These are phyloP conservation scores for Drosophila repleta DNA, from an alignment of 1,140 invertebrate species.

Conservation along the genomic window DNA sequence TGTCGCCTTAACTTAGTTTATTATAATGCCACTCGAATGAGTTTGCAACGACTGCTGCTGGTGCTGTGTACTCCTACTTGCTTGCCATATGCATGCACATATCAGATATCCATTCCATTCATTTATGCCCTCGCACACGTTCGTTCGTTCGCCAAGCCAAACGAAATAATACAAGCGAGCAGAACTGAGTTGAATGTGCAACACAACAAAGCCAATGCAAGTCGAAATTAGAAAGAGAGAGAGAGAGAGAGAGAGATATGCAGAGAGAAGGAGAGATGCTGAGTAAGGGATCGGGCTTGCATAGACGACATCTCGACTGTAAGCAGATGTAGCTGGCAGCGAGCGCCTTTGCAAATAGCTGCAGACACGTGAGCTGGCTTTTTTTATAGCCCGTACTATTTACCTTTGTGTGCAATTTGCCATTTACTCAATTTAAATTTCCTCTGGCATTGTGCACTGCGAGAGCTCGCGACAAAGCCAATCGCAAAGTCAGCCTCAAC, in stretches of 20 bases:
- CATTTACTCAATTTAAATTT: constrained; percentile 80
- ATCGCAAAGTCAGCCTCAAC: constrained; percentile 16
- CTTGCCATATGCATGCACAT: constrained; percentile 2
- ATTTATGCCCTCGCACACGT: constrained; percentile 64
- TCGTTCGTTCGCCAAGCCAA: constrained; percentile 37
- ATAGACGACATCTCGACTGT: constrained; percentile 23
- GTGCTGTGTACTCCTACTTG: constrained; percentile 6
- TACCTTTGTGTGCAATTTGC: constrained; percentile 69
- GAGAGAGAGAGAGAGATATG: not conserved
- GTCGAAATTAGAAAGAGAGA: not conserved
- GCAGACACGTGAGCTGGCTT: constrained; percentile 59
- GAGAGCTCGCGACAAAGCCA: constrained; percentile 43
- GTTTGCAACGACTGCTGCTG: constrained; percentile 55
- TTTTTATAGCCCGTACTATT: constrained; percentile 27
- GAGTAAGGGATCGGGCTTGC: constrained; percentile 14
- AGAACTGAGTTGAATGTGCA: constrained; percentile 35
- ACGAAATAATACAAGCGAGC: constrained; percentile 60
- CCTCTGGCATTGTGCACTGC: constrained; percentile 48
- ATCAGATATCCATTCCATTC: constrained; percentile 55
- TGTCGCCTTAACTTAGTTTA: constrained; percentile 80
- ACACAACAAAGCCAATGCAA: constrained; percentile 31
- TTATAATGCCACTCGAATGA: constrained; percentile 79
- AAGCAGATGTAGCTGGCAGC: not conserved
- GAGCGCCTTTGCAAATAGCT: constrained; percentile 45
- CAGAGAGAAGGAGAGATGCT: constrained; percentile 19